These are phyloP conservation scores for Masticophis lateralis DNA, from an alignment of 2,797 vertebrate genomes.

Conservation along the genomic window DNA sequence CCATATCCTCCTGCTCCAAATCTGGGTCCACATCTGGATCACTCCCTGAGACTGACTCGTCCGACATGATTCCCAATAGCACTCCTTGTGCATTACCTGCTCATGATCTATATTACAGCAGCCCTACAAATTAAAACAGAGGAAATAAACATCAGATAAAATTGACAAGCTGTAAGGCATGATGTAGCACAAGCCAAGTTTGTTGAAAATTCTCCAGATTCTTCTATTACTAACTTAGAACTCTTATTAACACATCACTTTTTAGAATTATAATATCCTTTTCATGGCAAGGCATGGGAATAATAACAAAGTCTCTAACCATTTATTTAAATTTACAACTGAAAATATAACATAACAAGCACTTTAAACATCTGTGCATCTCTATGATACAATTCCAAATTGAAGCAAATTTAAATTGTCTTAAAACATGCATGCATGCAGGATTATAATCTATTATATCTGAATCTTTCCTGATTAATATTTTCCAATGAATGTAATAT, in stretches of 20 bases:
- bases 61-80: conserved; percentile 92
- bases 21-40: conserved; percentile 89
- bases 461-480: background rate
- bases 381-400: background rate
- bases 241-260: background rate
- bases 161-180: background rate
- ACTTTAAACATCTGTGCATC: background rate
- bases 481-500: background rate
- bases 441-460: background rate
- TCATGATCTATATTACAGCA: conserved; percentile 77
- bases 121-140: conserved; percentile 44
- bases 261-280: background rate
- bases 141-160: conserved; percentile 1
- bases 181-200: background rate
- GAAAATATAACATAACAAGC: background rate
- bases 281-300: background rate
- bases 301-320: background rate
- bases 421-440: background rate
- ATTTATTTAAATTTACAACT: background rate
- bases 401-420: background rate
- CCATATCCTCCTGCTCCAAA: conserved; percentile 85
- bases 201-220: background rate
- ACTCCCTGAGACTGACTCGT: conserved; percentile 96
- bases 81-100: conserved; percentile 89
- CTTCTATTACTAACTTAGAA: background rate